phyloP scores from a whole-genome alignment of 2,113 vertebrate genomes.

The Atherinomorus stipes region DNA sequence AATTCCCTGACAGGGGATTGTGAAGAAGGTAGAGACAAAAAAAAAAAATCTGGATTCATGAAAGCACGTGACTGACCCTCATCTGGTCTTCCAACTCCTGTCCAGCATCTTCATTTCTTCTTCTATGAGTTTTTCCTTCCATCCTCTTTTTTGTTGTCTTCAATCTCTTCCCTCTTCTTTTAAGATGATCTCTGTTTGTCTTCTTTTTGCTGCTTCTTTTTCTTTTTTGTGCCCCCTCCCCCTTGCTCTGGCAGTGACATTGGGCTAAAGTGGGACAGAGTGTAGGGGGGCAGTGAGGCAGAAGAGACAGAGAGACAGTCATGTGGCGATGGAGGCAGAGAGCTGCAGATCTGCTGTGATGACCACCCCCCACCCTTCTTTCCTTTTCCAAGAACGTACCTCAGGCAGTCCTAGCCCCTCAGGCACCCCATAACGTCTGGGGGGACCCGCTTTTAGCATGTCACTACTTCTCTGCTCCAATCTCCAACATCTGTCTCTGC shows the following conservation, averaged over 20 bases:
- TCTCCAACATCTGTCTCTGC: conserved; percentile 77
- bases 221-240: conserved; percentile 59
- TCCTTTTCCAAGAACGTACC: conserved; percentile 35
- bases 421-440: conserved; percentile 58
- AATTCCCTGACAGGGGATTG: conserved; percentile 41
- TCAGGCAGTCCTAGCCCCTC: conserved; percentile 68
- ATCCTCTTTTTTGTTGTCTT: conserved; percentile 19
- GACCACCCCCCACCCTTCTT: neutral
- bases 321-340: conserved; percentile 56
- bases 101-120: conserved; percentile 30
- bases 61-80: conserved; percentile 36
- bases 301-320: conserved; percentile 79
- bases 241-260: conserved; percentile 76
- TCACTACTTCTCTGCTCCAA: conserved; percentile 72
- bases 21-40: conserved; percentile 17
- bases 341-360: conserved; percentile 56
- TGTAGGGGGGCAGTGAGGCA: conserved; percentile 78
- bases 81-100: conserved; percentile 24
- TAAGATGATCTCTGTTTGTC: conserved; percentile 27
- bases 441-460: conserved; percentile 74
- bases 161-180: neutral
- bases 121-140: conserved; percentile 19
- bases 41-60: conserved; percentile 5
- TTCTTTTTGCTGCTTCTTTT: conserved; percentile 12
- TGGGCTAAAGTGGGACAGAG: conserved; percentile 83